Evolutionary conservation across 2,797 vertebrate species (phyloP).

Genomic region (Acridotheres tristis): DNA sequence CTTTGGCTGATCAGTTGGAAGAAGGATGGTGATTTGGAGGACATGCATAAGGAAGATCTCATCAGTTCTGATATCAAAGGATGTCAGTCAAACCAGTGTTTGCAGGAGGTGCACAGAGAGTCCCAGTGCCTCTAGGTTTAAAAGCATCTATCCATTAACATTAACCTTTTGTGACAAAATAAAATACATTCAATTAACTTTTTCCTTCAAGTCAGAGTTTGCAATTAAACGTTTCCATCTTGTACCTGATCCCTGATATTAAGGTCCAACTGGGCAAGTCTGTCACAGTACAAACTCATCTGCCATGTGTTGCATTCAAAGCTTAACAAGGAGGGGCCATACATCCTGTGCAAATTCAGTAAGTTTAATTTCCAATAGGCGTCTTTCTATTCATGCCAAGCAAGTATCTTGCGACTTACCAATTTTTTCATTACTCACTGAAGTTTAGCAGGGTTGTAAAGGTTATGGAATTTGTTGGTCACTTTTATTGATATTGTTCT

Average conservation of each 20-base stretch:
- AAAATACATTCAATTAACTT: neutral
- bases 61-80: neutral
- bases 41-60: neutral
- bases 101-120: neutral
- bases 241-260: neutral
- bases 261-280: neutral
- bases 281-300: neutral
- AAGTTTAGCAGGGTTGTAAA: neutral
- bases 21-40: neutral
- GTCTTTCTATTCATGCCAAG: neutral
- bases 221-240: neutral
- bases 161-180: neutral
- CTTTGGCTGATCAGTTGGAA: neutral
- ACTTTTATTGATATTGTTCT: neutral
- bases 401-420: neutral
- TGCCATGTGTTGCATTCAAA: neutral
- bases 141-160: neutral
- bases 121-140: neutral
- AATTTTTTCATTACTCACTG: neutral
- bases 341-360: neutral
- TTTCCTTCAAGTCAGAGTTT: neutral
- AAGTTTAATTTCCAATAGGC: slow-evolving; percentile 21
- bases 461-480: neutral
- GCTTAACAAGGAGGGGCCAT: neutral
- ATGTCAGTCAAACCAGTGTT: neutral